These are phyloP conservation scores for Hemicordylus capensis DNA, from an alignment of 2,113 vertebrate genomes.

Conservation along the genomic window DNA sequence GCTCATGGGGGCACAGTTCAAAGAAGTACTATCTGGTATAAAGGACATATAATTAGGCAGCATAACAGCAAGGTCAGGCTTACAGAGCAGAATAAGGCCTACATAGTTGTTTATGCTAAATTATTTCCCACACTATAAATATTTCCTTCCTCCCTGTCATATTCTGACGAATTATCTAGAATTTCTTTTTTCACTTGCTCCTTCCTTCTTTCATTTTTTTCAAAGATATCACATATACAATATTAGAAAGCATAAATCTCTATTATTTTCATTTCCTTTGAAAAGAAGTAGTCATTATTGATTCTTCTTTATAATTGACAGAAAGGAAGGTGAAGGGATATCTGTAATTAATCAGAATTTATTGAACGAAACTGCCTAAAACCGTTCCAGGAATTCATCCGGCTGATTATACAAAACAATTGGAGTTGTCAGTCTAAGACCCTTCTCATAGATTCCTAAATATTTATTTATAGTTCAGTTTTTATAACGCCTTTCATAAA, in stretches of 20 bases:
- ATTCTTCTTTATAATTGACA: neutral
- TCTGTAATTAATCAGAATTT: neutral
- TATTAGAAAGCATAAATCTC: neutral
- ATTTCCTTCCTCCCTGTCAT: neutral
- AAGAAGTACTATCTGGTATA: constrained; percentile 36
- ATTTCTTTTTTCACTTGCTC: no score
- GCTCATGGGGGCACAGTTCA: constrained; percentile 39
- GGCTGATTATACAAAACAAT: neutral
- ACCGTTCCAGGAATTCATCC: neutral
- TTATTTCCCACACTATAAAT: neutral
- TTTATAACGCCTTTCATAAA: no score
- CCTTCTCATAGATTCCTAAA: neutral
- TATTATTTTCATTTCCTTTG: neutral
- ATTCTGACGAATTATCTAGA: neutral
- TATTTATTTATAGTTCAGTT: no score
- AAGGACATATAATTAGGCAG: constrained; percentile 39
- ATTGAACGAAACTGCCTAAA: constrained; percentile 16
- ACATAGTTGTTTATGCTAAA: neutral
- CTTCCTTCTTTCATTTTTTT: neutral
- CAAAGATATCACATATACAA: neutral
- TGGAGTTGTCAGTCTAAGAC: neutral
- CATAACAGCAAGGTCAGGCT: constrained; percentile 17
- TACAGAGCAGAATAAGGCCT: neutral
- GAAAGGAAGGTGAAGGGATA: neutral
- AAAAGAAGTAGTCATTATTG: neutral